Conservation (phyloP, 2,797 vertebrate genomes). For the Anguilla obscura region DNA sequence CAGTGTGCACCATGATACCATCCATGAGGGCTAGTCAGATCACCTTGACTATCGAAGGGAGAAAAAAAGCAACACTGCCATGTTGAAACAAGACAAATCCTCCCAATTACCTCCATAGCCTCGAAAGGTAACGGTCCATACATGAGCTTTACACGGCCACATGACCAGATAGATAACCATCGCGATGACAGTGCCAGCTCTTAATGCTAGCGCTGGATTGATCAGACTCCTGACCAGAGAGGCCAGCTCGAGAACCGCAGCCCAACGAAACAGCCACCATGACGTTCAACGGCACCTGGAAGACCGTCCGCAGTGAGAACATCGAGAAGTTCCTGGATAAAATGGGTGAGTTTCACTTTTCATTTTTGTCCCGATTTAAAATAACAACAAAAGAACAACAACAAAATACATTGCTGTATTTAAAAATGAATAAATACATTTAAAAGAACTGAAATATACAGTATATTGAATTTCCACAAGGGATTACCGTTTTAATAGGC, state of each 20-base stretch:
- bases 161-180: constrained; percentile 74
- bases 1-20: neutral
- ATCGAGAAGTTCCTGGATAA: constrained; percentile 90
- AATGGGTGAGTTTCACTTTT: constrained; percentile 77
- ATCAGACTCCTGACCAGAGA: constrained; percentile 43
- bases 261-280: constrained; percentile 61
- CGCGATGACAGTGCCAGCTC: constrained; percentile 74
- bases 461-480: too few species aligned
- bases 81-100: constrained; percentile 35
- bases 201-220: constrained; percentile 56
- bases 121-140: constrained; percentile 55
- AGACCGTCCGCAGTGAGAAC: constrained; percentile 82
- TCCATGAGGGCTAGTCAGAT: neutral
- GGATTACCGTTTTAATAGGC: neutral
- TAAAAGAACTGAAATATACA: too few species aligned
- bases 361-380: too few species aligned
- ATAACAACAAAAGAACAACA: too few species aligned
- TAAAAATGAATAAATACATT: too few species aligned
- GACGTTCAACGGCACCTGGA: constrained; percentile 85
- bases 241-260: constrained; percentile 46
- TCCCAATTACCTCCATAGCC: constrained; percentile 58
- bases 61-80: constrained; percentile 33
- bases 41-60: neutral
- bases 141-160: constrained; percentile 78
- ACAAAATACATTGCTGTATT: too few species aligned